Base-by-base conservation (phyloP, 1,140 invertebrate genomes). In the Uloborus diversus region DNA sequence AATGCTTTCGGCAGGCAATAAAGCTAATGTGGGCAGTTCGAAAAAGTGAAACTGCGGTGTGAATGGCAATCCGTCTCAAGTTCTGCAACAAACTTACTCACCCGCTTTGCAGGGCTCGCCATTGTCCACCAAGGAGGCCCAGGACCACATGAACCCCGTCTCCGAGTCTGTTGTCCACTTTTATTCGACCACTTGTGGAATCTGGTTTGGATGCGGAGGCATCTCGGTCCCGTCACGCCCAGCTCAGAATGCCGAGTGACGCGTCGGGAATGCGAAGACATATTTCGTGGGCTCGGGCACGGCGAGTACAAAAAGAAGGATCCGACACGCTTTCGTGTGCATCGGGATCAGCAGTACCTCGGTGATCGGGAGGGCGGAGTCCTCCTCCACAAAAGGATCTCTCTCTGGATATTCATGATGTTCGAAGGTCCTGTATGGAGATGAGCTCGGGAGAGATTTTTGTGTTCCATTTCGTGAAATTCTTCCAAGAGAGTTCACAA, bases 121-220 rank as follows among this genome's bases (percentile, higher is more conserved):
- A n/a, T n/a, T n/a, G n/a, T n/a, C n/a, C n/a, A n/a, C n/a, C n/a
- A n/a, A n/a, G n/a, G n/a, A n/a, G 47, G 49, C 32, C 17, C 20
- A 27, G 23, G 49, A 75, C 56, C 25, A 37, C 59, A 56, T 65
- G 61, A 76, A 56, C 56, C 73, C 23, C 28, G 9, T 13, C 11
- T 11, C 13, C 14, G 33, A n/a, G 2, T 32, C 28, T 37, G 13
- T 30, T 25, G 13, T 37, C 30, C 32, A 35, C 49, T 20, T 76
- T 76, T 76, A 76, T 76, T 59, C 13, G 11, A 37, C 59, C n/a
- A 76, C 28, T 27, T 25, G 9, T n/a, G 73, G 73, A 76, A 76
- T 76, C 61, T 61, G 17, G 59, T 27, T 30, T 9, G 35, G 53
- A 20, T 57, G 11, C 53, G 33, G 14, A 49, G 28, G 32, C 28